Conservation (phyloP, 2,113 vertebrate genomes). For the Paramisgurnus dabryanus region DNA sequence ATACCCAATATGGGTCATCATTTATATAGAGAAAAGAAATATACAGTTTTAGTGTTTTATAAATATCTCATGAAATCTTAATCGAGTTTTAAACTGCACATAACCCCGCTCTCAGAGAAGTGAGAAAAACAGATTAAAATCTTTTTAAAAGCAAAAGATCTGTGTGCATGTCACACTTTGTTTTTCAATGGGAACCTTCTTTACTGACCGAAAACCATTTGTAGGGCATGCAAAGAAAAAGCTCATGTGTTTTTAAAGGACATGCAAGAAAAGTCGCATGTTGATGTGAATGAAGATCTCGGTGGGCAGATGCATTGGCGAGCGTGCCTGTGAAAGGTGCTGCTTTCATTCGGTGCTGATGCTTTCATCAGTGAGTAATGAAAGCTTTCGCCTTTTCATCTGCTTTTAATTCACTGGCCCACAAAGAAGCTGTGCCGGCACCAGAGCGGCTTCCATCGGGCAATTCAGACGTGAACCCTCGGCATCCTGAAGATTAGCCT, state of each 20-base stretch:
- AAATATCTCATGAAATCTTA: no score
- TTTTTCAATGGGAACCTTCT: no score
- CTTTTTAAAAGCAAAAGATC: no score
- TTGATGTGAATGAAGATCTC: not conserved
- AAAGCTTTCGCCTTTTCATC: conserved; percentile 36
- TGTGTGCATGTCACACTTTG: no score
- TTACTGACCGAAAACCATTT: no score
- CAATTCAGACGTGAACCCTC: conserved; percentile 25
- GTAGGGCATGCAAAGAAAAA: no score
- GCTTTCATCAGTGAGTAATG: conserved; percentile 38
- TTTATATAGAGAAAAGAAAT: no score
- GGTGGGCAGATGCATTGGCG: conserved; percentile 6
- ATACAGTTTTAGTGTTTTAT: no score
- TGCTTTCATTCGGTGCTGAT: conserved; percentile 19
- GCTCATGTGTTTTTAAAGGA: not conserved
- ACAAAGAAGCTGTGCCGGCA: conserved; percentile 36
- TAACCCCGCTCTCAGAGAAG: no score
- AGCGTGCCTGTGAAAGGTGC: conserved; percentile 36
- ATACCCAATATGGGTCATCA: no score
- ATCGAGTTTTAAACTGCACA: no score
- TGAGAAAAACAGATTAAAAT: no score
- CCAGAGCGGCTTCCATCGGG: conserved; percentile 1
- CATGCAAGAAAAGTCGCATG: not conserved
- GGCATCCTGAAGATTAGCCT: not conserved
- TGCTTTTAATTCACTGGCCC: conserved; percentile 43